Conservation (phyloP, 2,888 invertebrate species). For the Apodemia duryi region DNA sequence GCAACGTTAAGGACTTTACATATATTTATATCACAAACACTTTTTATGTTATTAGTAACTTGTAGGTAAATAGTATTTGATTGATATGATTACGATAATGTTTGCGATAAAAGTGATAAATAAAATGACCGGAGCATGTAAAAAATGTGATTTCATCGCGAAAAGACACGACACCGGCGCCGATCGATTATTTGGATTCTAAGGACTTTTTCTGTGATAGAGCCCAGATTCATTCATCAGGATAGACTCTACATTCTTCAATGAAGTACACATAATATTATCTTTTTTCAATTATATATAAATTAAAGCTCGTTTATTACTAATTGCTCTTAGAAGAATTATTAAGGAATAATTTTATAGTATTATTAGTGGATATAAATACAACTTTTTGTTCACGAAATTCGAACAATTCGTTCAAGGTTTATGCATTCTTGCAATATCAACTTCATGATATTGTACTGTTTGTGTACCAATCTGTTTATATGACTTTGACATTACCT, state of each 20-base stretch:
- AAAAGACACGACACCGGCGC: conserved; percentile 6
- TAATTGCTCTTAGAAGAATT: too few species aligned
- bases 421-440: background rate
- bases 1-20: background rate
- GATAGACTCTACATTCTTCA: conserved; percentile 3
- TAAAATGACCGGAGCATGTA: conserved; percentile 16
- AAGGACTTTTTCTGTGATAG: background rate
- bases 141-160: conserved; percentile 3
- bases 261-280: background rate
- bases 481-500: background rate
- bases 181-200: conserved; percentile 5
- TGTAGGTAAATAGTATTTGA: conserved; percentile 19
- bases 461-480: background rate
- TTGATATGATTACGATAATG: conserved; percentile 27
- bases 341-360: too few species aligned
- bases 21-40: background rate
- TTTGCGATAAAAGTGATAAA: conserved; percentile 31
- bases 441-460: background rate
- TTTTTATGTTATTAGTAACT: conserved; percentile 14
- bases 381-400: background rate
- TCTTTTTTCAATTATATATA: background rate
- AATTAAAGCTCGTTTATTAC: too few species aligned
- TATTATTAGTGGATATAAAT: too few species aligned
- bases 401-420: background rate
- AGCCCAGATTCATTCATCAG: background rate